Evolutionary conservation across 2,113 vertebrate genomes (phyloP).

Genomic region (Hystrix brachyura): DNA sequence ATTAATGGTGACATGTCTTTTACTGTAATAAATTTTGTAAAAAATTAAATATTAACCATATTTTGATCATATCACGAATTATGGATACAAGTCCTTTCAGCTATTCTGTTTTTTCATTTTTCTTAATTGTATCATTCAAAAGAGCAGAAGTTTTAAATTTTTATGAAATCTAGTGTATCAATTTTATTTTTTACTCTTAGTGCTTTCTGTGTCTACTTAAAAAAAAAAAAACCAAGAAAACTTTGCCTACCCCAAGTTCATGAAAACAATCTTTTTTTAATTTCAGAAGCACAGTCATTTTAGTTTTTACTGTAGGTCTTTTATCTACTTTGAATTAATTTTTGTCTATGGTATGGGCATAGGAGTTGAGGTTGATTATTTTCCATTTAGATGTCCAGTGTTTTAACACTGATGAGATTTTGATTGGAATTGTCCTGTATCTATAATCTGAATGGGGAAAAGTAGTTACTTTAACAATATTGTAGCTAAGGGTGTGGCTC

Average conservation of each 20-base stretch:
- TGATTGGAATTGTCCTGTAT: constrained; percentile 24
- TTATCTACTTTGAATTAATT: neutral
- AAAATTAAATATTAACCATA: neutral
- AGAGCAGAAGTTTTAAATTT: constrained; percentile 42
- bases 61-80: neutral
- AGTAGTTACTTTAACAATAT: neutral
- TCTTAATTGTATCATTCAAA: constrained; percentile 44
- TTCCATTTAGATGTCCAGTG: neutral
- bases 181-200: neutral
- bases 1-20: neutral
- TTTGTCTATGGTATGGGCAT: neutral
- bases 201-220: neutral
- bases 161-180: neutral
- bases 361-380: neutral
- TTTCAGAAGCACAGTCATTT: neutral
- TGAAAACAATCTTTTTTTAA: constrained; percentile 45
- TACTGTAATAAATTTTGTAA: neutral
- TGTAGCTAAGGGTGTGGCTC: neutral
- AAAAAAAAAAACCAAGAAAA: neutral
- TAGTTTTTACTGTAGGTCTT: constrained; percentile 17
- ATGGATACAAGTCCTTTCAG: neutral
- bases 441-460: neutral
- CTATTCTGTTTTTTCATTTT: constrained; percentile 28
- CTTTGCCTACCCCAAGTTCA: neutral
- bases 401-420: neutral